Conservation (phyloP, 1,140 invertebrate genomes). For the Lepidurus couesii region DNA sequence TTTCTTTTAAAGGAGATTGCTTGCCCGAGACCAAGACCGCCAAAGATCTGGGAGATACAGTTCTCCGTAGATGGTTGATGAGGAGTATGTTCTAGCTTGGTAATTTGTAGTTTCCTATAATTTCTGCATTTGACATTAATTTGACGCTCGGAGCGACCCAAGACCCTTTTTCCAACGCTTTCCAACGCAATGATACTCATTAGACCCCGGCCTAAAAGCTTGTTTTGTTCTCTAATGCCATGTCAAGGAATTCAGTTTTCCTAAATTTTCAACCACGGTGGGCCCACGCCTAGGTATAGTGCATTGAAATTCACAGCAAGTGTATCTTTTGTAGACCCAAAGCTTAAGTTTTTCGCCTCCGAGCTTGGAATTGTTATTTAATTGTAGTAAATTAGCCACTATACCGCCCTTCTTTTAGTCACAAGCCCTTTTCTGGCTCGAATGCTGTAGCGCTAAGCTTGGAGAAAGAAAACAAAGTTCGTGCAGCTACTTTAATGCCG, state of each 20-base stretch:
- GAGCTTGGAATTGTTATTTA: background rate
- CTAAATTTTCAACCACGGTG: background rate
- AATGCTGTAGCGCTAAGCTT: background rate
- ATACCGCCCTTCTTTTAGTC: background rate
- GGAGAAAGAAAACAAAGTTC: background rate
- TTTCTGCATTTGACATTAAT: background rate
- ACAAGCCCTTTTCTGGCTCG: background rate
- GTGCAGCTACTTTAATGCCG: background rate
- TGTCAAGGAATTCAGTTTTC: background rate
- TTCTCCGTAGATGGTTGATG: background rate
- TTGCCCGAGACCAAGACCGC: no score
- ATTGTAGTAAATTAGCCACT: background rate
- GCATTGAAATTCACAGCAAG: background rate
- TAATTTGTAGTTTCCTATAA: no score
- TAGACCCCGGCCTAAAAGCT: background rate
- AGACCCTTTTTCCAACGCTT: background rate
- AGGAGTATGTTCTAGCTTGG: no score
- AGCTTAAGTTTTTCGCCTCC: background rate
- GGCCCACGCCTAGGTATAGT: no score
- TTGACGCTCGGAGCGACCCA: background rate
- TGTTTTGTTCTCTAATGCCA: background rate
- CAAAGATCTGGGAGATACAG: background rate
- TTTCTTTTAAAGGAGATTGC: no score
- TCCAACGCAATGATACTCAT: conserved; percentile 5
- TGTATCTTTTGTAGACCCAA: background rate